Evolutionary conservation across 2,888 invertebrate genomes (phyloP).

Genomic region (Julus scandinavius): DNA sequence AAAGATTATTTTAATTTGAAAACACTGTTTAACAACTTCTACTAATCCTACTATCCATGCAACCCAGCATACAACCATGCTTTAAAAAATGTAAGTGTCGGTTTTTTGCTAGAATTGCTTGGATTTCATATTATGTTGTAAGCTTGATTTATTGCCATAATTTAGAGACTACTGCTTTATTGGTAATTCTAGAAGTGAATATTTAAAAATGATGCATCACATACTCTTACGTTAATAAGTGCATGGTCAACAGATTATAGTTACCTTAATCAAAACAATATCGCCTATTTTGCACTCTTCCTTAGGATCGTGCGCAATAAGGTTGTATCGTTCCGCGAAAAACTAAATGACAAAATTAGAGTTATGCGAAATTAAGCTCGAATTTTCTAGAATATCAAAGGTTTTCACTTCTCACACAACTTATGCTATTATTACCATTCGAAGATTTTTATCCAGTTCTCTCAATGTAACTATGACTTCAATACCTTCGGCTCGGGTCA

Average conservation of each 20-base stretch:
- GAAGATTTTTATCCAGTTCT: conserved; percentile 79
- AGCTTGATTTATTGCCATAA: too few relatives aligned
- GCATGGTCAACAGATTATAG: neutral
- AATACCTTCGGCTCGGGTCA: conserved; percentile 43
- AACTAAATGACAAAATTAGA: conserved; percentile 72
- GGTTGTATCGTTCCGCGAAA: conserved; percentile 77
- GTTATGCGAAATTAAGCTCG: neutral
- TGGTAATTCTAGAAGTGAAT: too few relatives aligned
- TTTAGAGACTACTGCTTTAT: too few relatives aligned
- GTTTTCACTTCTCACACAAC: conserved; percentile 9
- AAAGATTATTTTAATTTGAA: conserved; percentile 41
- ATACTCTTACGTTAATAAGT: too few relatives aligned
- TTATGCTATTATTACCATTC: conserved; percentile 84
- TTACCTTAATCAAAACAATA: conserved; percentile 77
- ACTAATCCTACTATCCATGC: neutral
- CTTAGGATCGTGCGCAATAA: conserved; percentile 82
- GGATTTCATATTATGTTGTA: too few relatives aligned
- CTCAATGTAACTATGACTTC: conserved; percentile 79
- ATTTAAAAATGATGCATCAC: too few relatives aligned
- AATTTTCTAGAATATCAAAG: neutral
- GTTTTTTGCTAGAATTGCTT: too few relatives aligned
- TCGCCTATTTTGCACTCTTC: conserved; percentile 84
- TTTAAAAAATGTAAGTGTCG: too few relatives aligned
- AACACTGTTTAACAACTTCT: neutral
- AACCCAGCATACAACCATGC: neutral